Conservation (phyloP, 2,888 invertebrate genomes). For the Phoronis australis region DNA sequence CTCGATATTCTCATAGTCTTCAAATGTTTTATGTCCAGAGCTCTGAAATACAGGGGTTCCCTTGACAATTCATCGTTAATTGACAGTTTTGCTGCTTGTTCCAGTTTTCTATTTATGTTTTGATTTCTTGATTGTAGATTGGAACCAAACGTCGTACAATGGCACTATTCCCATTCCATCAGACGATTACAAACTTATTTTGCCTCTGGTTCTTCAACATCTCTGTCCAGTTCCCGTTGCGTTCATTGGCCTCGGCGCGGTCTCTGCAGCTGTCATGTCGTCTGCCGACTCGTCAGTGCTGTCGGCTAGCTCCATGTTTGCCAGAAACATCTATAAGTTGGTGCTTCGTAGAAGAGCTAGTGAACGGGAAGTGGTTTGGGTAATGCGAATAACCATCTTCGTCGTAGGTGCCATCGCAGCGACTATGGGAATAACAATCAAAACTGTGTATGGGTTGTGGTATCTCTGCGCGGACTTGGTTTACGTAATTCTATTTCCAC, state of each 20-base stretch:
- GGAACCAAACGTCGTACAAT: constrained; percentile 85
- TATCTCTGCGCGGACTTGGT: constrained; percentile 40
- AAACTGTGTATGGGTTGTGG: constrained; percentile 31
- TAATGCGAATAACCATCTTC: constrained; percentile 27
- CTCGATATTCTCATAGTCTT: too few relatives aligned
- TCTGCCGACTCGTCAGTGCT: constrained; percentile 98
- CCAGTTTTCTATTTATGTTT: too few relatives aligned
- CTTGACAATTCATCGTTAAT: too few relatives aligned
- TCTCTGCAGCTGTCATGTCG: constrained; percentile 99
- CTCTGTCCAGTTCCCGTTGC: constrained; percentile 93
- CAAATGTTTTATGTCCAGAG: too few relatives aligned
- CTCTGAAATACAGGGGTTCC: too few relatives aligned
- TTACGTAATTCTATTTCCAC: constrained; percentile 41
- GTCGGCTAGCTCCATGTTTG: constrained; percentile 98
- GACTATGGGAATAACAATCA: constrained; percentile 24
- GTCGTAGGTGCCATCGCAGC: constrained; percentile 25
- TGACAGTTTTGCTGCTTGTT: too few relatives aligned
- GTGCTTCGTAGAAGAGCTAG: too few relatives aligned
- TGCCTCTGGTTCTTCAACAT: constrained; percentile 95
- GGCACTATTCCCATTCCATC: constrained; percentile 46
- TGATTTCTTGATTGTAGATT: constrained; percentile 75
- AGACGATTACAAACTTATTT: constrained; percentile 77
- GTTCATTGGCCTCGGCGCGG: constrained; percentile 96
- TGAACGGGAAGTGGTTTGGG: constrained; percentile 24
- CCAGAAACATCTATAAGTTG: constrained; percentile 96